Percentiles rank a stretch among this genome's conserved stretches.
phyloP scores from a whole-genome alignment of 2,888 invertebrate species.

The Leptinotarsa juncta region DNA sequence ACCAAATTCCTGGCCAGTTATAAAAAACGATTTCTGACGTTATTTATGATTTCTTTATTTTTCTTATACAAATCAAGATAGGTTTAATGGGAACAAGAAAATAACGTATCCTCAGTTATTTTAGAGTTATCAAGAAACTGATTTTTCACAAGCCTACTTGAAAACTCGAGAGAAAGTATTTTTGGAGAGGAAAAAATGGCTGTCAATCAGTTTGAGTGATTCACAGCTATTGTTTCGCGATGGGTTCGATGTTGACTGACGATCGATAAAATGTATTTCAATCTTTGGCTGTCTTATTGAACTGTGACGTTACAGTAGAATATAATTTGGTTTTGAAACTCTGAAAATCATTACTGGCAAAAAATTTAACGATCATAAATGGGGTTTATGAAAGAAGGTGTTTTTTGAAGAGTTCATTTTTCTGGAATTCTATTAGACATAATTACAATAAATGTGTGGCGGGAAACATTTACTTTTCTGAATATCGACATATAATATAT shows the following conservation, averaged over 20 bases:
- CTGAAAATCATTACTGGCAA: too few relatives aligned
- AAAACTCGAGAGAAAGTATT: slow-evolving; percentile 13
- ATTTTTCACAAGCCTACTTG: slow-evolving; percentile 6
- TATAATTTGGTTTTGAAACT: too few relatives aligned
- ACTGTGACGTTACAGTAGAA: background rate
- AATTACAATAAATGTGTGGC: too few relatives aligned
- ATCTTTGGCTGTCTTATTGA: background rate
- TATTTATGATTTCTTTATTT: slow-evolving; percentile 37
- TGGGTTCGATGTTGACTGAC: background rate
- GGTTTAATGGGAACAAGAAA: slow-evolving; percentile 27
- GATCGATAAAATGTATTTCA: background rate
- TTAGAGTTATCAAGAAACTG: slow-evolving; percentile 16
- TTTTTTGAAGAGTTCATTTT: too few relatives aligned
- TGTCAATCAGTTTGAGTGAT: background rate
- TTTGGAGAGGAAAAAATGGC: background rate
- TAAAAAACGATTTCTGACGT: slow-evolving; percentile 31
- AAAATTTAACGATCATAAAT: too few relatives aligned
- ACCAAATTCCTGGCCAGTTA: slow-evolving; percentile 35
- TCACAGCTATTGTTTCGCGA: background rate
- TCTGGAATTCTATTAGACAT: too few relatives aligned
- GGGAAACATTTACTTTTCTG: too few relatives aligned
- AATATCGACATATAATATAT: too few relatives aligned
- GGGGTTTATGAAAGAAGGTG: too few relatives aligned
- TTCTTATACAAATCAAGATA: slow-evolving; percentile 36
- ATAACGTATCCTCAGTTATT: slow-evolving; percentile 25